Conservation (phyloP, 1,140 invertebrate species). For the Drosophila kurseongensis region DNA sequence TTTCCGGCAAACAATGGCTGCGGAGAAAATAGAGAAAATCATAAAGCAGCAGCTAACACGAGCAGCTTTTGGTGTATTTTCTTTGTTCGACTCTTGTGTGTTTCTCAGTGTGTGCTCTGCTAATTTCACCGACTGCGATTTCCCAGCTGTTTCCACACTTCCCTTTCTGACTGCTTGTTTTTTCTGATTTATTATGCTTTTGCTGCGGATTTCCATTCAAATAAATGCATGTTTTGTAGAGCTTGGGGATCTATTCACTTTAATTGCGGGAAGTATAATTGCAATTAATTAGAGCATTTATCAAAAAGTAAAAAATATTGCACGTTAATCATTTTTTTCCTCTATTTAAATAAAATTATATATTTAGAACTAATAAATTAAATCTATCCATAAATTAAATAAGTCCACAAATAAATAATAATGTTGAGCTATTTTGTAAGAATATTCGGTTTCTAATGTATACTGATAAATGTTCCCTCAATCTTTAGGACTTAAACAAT, state of each 20-base stretch:
- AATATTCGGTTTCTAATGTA: too few species aligned
- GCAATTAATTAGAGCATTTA: not conserved
- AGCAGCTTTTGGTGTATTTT: conserved; percentile 22
- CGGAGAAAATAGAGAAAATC: too few species aligned
- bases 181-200: conserved; percentile 42
- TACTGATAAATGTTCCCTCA: too few species aligned
- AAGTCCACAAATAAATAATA: too few species aligned
- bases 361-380: too few species aligned
- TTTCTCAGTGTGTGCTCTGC: conserved; percentile 14
- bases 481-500: too few species aligned
- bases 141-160: conserved; percentile 28
- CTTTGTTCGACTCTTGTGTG: conserved; percentile 26
- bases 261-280: not conserved
- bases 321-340: too few species aligned
- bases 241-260: not conserved
- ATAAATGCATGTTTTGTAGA: not conserved
- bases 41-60: not conserved
- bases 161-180: conserved; percentile 21
- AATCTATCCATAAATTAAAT: too few species aligned
- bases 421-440: too few species aligned
- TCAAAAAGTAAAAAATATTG: not conserved
- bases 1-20: conserved; percentile 20
- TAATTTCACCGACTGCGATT: conserved; percentile 44
- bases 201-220: conserved; percentile 37
- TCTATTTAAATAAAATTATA: too few species aligned